phyloP scores from a whole-genome alignment of 2,888 invertebrate species.

The Rhagium mordax region DNA sequence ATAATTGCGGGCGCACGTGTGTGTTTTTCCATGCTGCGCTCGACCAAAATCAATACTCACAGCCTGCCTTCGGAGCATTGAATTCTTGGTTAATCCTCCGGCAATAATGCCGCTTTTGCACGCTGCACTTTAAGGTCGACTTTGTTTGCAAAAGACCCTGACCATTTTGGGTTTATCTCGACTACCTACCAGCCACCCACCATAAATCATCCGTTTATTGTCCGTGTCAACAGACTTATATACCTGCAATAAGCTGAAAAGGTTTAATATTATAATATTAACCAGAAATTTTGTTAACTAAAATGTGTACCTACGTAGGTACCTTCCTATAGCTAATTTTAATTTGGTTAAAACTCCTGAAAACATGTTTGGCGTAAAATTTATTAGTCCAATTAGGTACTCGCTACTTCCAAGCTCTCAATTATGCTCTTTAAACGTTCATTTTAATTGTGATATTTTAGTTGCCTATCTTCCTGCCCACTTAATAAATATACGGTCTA shows the following conservation, averaged over 20 bases:
- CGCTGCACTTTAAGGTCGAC: conserved; percentile 30
- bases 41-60: conserved; percentile 46
- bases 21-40: conserved; percentile 42
- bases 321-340: too few species aligned
- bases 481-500: too few species aligned
- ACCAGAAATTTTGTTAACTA: too few species aligned
- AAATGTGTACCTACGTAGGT: too few species aligned
- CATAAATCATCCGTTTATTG: conserved; percentile 23
- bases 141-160: conserved; percentile 40
- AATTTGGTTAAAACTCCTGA: too few species aligned
- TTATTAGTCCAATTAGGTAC: too few species aligned
- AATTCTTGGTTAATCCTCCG: conserved; percentile 31
- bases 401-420: too few species aligned
- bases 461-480: too few species aligned
- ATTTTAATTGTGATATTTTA: too few species aligned
- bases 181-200: conserved; percentile 34
- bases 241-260: background rate
- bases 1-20: conserved; percentile 43
- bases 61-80: conserved; percentile 25
- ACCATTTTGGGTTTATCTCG: conserved; percentile 39
- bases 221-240: background rate
- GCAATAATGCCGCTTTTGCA: conserved; percentile 30
- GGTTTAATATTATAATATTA: background rate
- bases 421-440: too few species aligned
- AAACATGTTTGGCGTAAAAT: too few species aligned